These are phyloP conservation scores for Papilio dardanus DNA, from an alignment of 1,140 invertebrate species.

Conservation along the genomic window DNA sequence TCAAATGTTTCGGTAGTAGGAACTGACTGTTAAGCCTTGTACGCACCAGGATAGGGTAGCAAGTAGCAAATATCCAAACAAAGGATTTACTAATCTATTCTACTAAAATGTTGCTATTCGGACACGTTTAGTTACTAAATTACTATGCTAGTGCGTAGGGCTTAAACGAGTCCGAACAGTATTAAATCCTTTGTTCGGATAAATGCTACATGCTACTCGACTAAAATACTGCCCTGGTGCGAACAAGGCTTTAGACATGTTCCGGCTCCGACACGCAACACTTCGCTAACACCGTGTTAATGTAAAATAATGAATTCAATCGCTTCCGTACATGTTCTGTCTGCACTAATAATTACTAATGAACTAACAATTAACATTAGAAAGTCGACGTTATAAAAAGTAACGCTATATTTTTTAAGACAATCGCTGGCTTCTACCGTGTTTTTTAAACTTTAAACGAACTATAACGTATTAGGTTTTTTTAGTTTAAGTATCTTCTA, in stretches of 20 bases:
- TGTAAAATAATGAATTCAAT: background rate
- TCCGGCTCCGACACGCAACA: background rate
- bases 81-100: too few relatives aligned
- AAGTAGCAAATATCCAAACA: too few relatives aligned
- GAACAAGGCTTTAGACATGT: background rate
- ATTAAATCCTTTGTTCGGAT: too few relatives aligned
- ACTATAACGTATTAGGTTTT: background rate
- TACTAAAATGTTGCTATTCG: too few relatives aligned
- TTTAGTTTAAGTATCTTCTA: background rate
- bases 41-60: too few relatives aligned
- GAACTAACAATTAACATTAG: constrained; percentile 3
- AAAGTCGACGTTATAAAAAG: constrained; percentile 16
- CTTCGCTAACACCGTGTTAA: background rate
- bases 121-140: too few relatives aligned
- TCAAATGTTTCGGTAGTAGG: background rate
- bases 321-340: constrained; percentile 17
- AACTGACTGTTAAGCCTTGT: background rate
- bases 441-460: background rate
- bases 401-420: constrained; percentile 2
- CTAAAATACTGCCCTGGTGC: too few relatives aligned
- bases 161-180: too few relatives aligned
- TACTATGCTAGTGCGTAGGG: too few relatives aligned
- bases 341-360: constrained; percentile 17
- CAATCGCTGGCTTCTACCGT: background rate
- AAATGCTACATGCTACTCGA: too few relatives aligned